Base-by-base conservation (phyloP, 2,113 vertebrate genomes). In the Peromyscus polionotus region DNA sequence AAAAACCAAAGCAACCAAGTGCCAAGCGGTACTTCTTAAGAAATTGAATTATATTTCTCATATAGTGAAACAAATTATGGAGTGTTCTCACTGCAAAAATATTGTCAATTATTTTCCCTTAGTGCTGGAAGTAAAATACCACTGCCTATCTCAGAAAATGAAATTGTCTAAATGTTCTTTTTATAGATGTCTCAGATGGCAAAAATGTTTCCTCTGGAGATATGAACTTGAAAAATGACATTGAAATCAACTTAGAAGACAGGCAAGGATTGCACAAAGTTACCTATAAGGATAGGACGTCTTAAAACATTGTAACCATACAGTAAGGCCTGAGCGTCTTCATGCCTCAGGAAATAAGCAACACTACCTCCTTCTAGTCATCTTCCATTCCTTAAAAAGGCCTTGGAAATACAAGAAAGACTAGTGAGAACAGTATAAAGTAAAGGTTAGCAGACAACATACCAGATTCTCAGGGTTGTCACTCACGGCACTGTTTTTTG, bases 1-100 rank as follows among this genome's bases (percentile, higher is more conserved):
- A 79, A 85, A 75, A 94, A 75, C 33, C 51, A 70, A 68, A 90
- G 42, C 92, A 75, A 3, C 11, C 88, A 33, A 86, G 8, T 75
- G n/a, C 48, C 92, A 85, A 95, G 7, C 70, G 20, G 45, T 39
- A 19, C n/a, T 75, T 79, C 81, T 85, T n/a, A 16, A 31, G 33
- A 88, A 93, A n/a, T 42, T 91, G 42, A 76, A 81, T 95, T 88
- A 93, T 75, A 17, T 91, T 94, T 68, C 57, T 95, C 65, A 89
- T 51, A 79, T 77, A 94, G 61, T 67, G 31, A 95, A 95, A 80
- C 57, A 93, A 54, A 96, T 80, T 95, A 59, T 73, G 83, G 5
- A 7, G 77, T 42, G 36, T 39, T 65, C 51, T 79, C 17, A 20
- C 42, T 79, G 88, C 39, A 79, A 80, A 97, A 96, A 67, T 68